Evolutionary conservation across 2,113 vertebrate species (phyloP), one percentile per base, ranked within the genome.

Genomic region (Jaculus jaculus): DNA sequence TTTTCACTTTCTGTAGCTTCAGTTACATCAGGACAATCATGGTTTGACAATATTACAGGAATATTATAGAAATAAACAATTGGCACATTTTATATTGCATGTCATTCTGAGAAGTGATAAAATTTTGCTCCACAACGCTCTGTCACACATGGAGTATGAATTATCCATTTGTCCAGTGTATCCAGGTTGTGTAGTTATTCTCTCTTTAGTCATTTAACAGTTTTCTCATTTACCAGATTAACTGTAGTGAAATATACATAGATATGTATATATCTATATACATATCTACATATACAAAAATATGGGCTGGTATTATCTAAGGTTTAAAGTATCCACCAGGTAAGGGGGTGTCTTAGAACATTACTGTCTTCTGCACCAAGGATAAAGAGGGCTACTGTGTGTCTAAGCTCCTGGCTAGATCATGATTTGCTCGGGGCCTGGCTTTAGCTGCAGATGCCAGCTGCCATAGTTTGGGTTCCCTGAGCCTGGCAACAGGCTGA

Each of bases 381-480:
- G 79, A 60, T 42, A 77, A 88, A 54, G 30, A 34, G 16, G 17
- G 42, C 2, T 51, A 34, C 39, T 39, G 10, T 81, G 63, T 63
- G 39, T 61, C 42, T 96, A 84, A 89, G 37, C 65, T 90, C 34
- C 30, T 81, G 54, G 54, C 60, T 95, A 65, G 20, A 80, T 85
- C 17, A n/a, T 63, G 68, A 73, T 80, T 87, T 95, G 72, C 37
- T 85, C 73, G 68, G 37, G 47, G 75, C 9, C 24, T 89, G 34
- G 42, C 34, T 42, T 21, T 87, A 61, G 77, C 47, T 94, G 34
- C 4, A 96, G 39, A 17, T 88, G 68, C 61, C 39, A 74, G 47
- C 37, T 93, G 51, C n/a, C 34, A 32, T 65, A 82, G 54, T 58
- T 91, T 91, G 12, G 9, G 66, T 95, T 96, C 65, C 87, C 39